Evolutionary conservation across 2,797 vertebrate genomes (phyloP).

Genomic region (Rhynchotus rufescens): DNA sequence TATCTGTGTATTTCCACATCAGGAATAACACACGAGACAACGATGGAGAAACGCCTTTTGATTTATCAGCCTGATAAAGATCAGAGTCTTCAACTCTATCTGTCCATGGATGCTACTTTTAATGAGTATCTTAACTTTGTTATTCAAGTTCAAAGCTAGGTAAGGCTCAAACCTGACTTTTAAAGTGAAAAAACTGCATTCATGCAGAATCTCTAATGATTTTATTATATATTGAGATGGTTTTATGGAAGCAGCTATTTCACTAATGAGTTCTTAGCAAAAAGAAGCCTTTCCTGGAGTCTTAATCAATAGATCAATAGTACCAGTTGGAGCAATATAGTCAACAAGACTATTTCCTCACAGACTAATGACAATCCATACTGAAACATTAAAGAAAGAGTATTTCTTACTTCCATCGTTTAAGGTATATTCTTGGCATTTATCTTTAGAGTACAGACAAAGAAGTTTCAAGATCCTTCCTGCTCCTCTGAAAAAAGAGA

Average conservation of each 20-base stretch:
- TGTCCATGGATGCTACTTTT: conserved; percentile 19
- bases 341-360: conserved; percentile 67
- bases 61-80: conserved; percentile 39
- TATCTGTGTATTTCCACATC: conserved; percentile 84
- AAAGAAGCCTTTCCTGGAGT: conserved; percentile 46
- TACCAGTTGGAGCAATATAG: conserved; percentile 42
- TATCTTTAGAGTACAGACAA: conserved; percentile 53
- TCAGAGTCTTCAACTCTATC: conserved; percentile 18
- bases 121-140: conserved; percentile 36
- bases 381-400: conserved; percentile 60
- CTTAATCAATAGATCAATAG: conserved; percentile 70
- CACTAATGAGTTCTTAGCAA: conserved; percentile 50
- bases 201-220: conserved; percentile 47
- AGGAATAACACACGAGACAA: conserved; percentile 69
- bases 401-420: conserved; percentile 68
- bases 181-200: conserved; percentile 22
- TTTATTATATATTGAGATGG: conserved; percentile 60
- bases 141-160: conserved; percentile 54
- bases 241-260: conserved; percentile 45
- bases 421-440: conserved; percentile 62
- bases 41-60: background rate
- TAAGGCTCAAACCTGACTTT: conserved; percentile 38
- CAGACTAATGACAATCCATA: conserved; percentile 49
- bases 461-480: conserved; percentile 64
- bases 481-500: conserved; percentile 65